Percentiles rank a stretch among this genome's conserved stretches.
Evolutionary conservation across 2,797 vertebrate genomes (phyloP).

Genomic region (Helostoma temminkii): DNA sequence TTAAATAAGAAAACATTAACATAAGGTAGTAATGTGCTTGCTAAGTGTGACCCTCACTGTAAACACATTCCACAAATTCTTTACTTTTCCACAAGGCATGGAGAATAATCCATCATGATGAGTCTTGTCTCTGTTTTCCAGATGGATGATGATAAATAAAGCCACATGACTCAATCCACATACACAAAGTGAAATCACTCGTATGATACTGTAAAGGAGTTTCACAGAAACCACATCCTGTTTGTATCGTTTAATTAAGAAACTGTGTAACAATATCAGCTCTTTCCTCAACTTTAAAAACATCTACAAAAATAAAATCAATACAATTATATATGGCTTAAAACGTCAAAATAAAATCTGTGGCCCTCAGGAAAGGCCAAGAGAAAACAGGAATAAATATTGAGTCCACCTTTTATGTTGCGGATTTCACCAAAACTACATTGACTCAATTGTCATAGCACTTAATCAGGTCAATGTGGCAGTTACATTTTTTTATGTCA

Average conservation of each 20-base stretch:
- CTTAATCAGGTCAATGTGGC: too few relatives aligned
- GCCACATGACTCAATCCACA: conserved; percentile 34
- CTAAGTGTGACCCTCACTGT: neutral
- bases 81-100: neutral
- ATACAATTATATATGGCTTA: neutral
- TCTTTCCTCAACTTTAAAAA: neutral
- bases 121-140: neutral
- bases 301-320: neutral
- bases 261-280: conserved; percentile 19
- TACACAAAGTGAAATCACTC: neutral
- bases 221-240: conserved; percentile 54
- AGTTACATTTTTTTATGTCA: too few relatives aligned
- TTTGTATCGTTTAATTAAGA: conserved; percentile 61
- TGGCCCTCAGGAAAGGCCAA: neutral
- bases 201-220: conserved; percentile 37
- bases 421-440: neutral
- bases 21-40: too few relatives aligned
- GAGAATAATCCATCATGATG: neutral
- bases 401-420: too few relatives aligned
- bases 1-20: neutral
- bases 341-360: conserved; percentile 17
- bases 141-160: neutral
- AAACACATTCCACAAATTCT: conserved; percentile 57
- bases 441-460: neutral
- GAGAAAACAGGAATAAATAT: neutral